These are phyloP conservation scores for Cromileptes altivelis DNA, from an alignment of 2,113 vertebrate genomes.

Conservation along the genomic window DNA sequence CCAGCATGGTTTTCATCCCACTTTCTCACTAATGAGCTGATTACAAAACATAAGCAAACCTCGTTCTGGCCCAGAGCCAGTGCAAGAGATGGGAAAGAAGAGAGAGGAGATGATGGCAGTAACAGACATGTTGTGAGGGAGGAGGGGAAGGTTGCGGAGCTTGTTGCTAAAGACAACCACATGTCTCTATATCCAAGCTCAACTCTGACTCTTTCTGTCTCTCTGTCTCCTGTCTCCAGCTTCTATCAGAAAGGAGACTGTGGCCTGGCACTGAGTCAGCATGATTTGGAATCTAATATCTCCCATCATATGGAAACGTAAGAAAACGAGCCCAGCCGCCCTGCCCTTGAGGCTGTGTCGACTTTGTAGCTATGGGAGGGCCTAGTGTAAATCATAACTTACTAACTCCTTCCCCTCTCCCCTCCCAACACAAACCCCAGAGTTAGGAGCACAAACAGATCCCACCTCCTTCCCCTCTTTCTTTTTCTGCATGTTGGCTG, in stretches of 20 bases:
- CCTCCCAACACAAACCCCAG: slow-evolving; percentile 61
- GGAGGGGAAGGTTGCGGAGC: slow-evolving; percentile 48
- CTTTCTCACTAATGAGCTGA: slow-evolving; percentile 51
- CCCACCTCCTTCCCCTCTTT: slow-evolving; percentile 12
- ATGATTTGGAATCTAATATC: slow-evolving; percentile 79
- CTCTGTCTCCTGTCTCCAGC: slow-evolving; percentile 78
- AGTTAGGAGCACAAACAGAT: slow-evolving; percentile 68
- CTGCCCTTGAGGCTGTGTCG: slow-evolving; percentile 54
- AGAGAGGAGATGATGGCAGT: slow-evolving; percentile 60
- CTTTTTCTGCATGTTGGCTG: slow-evolving; percentile 28
- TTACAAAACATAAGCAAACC: slow-evolving; percentile 73
- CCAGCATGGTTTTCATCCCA: slow-evolving; percentile 34
- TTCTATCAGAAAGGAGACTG: slow-evolving; percentile 87
- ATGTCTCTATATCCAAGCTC: slow-evolving; percentile 82
- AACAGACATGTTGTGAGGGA: slow-evolving; percentile 55
- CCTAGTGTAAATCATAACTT: slow-evolving; percentile 76
- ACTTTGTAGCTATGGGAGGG: slow-evolving; percentile 70
- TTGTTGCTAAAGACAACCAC: slow-evolving; percentile 88
- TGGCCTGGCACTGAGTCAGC: slow-evolving; percentile 86
- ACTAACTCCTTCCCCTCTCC: slow-evolving; percentile 62
- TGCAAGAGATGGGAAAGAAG: slow-evolving; percentile 28
- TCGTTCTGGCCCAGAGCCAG: slow-evolving; percentile 71
- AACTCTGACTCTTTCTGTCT: slow-evolving; percentile 68
- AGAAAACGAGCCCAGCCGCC: slow-evolving; percentile 65
- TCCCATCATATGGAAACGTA: slow-evolving; percentile 77